Conservation (phyloP, 1,140 invertebrate genomes). For the Listronotus bonariensis region DNA sequence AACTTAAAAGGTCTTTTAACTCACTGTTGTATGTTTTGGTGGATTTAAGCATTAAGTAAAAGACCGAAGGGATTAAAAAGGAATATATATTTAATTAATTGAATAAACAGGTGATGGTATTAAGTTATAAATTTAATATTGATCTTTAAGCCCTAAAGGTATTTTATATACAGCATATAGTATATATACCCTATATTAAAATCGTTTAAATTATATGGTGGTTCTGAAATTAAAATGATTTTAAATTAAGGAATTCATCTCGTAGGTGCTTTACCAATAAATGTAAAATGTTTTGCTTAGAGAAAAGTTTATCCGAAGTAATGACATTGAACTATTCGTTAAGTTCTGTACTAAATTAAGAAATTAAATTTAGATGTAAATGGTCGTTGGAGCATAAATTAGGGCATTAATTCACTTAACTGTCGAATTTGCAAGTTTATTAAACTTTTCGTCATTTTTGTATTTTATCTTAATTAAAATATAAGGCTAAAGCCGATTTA, state of each 20-base stretch:
- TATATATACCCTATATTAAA: slow-evolving; percentile 14
- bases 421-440: too few relatives aligned
- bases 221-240: slow-evolving; percentile 19
- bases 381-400: not conserved
- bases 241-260: slow-evolving; percentile 7
- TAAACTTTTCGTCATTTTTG: too few relatives aligned
- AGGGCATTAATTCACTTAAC: not conserved
- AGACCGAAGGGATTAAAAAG: too few relatives aligned
- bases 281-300: too few relatives aligned
- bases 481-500: too few relatives aligned
- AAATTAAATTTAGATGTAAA: slow-evolving; percentile 21
- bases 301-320: slow-evolving; percentile 29
- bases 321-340: slow-evolving; percentile 27
- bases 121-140: slow-evolving; percentile 18
- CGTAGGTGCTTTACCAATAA: slow-evolving; percentile 10
- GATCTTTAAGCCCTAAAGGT: not conserved
- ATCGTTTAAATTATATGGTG: too few relatives aligned
- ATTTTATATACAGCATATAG: slow-evolving; percentile 12
- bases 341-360: slow-evolving; percentile 19
- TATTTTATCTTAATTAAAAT: too few relatives aligned
- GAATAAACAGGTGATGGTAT: not conserved
- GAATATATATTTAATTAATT: not conserved
- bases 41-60: not conserved
- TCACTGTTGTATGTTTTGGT: not conserved
- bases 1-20: not conserved